phyloP scores from a whole-genome alignment of 2,888 invertebrate genomes.

The Mesoligia furuncula region DNA sequence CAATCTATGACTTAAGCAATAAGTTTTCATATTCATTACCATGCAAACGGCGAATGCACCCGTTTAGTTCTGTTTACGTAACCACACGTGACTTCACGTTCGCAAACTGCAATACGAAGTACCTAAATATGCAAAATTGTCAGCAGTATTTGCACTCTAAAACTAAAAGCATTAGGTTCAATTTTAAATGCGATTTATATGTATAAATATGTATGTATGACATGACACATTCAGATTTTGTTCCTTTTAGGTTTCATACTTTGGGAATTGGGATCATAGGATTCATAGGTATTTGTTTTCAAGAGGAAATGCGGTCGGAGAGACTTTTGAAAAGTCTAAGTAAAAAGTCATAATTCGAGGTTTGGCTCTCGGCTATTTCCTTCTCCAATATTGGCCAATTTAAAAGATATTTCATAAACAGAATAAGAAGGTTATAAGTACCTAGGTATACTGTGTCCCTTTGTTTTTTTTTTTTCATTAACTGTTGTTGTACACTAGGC shows the following conservation, averaged over 20 bases:
- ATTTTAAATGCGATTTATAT: slow-evolving; percentile 28
- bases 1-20: slow-evolving; percentile 43
- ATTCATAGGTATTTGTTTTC: too few relatives aligned
- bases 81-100: slow-evolving; percentile 67
- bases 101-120: slow-evolving; percentile 45
- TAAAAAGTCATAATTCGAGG: too few relatives aligned
- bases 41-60: slow-evolving; percentile 42
- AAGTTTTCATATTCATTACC: slow-evolving; percentile 53
- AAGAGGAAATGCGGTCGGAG: too few relatives aligned
- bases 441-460: too few relatives aligned
- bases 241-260: slow-evolving; percentile 35
- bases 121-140: slow-evolving; percentile 24
- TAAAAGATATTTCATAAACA: too few relatives aligned
- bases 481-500: too few relatives aligned
- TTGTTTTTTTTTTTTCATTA: too few relatives aligned
- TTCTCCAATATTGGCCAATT: too few relatives aligned
- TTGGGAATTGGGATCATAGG: slow-evolving; percentile 16
- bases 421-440: too few relatives aligned
- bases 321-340: too few relatives aligned
- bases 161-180: background rate
- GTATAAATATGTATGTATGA: slow-evolving; percentile 4
- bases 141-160: slow-evolving; percentile 52
- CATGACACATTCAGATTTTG: slow-evolving; percentile 36
- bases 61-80: slow-evolving; percentile 43
- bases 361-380: too few relatives aligned